Base-by-base conservation (phyloP, 2,888 invertebrate species). In the Drosophila anceps region DNA sequence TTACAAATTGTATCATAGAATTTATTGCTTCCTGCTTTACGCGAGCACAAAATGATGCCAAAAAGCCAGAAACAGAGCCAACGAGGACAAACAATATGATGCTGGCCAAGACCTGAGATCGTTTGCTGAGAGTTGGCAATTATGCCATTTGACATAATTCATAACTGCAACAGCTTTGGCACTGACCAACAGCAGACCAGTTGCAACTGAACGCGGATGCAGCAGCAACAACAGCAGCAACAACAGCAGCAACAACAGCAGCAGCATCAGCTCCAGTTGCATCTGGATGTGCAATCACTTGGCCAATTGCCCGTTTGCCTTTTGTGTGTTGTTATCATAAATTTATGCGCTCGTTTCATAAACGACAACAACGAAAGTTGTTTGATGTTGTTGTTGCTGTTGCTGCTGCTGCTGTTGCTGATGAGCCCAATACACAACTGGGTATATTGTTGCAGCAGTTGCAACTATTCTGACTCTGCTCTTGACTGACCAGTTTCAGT, bases 91-190 rank as follows among this genome's bases (percentile, higher is more conserved):
- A 35, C 35, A 48, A 20, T 60, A 65, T 63, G 73, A 60, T 54
- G 69, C 41, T 62, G 73, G 61, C 54, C 61, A 39, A 65, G 76
- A 57, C 41, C 61, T 70, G 66, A 44, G 61, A 61, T 65, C 64
- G 51, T 65, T 65, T 67, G 79, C 69, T 63, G 84, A 73, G 82
- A 82, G 89, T 85, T 76, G 89, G 88, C 91, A 90, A 90, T 91
- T 91, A 91, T 86, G 83, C 87, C 85, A 89, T 90, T 90, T 90
- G 91, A 91, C 91, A 90, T 90, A 91, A 90, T 90, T 90, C 90
- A 91, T 88, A 90, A 86, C 84, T 82, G 79, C 79, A 73, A 73
- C 76, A 58, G 84, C 44, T 62, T 67, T 67, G 55, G 50, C 57
- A 20, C 37, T 46, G 82, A 61, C 41, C 73, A 66, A 51, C 68